Conservation (phyloP, 2,113 vertebrate genomes). For the Tursiops truncatus region DNA sequence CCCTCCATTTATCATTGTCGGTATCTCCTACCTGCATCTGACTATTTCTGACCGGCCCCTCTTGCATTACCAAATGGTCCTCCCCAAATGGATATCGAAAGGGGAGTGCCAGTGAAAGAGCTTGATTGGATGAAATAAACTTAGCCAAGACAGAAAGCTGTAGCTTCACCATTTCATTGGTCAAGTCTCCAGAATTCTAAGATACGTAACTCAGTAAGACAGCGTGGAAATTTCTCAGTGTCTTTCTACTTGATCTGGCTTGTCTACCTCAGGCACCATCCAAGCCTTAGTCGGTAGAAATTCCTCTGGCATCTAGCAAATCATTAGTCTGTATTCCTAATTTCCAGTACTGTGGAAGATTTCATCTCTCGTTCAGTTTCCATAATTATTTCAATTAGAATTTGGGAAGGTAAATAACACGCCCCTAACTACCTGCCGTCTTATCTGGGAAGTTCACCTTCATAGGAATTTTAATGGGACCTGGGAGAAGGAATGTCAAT, state of each 20-base stretch:
- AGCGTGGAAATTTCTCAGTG: not conserved
- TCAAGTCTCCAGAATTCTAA: not conserved
- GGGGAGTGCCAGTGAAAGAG: not conserved
- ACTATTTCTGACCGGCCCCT: not conserved
- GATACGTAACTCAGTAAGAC: not conserved
- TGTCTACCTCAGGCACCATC: not conserved
- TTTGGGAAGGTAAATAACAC: not conserved
- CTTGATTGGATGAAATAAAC: not conserved
- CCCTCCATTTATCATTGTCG: not conserved
- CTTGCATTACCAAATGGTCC: not conserved
- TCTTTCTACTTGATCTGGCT: slow-evolving; percentile 34
- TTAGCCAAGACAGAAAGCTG: not conserved
- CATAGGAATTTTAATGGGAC: not conserved
- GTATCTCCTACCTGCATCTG: not conserved
- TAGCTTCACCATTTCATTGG: not conserved
- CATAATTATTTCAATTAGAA: slow-evolving; percentile 39
- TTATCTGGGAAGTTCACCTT: not conserved
- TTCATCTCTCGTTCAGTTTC: slow-evolving; percentile 38
- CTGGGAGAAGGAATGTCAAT: not conserved
- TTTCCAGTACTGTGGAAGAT: not conserved
- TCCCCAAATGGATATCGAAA: not conserved
- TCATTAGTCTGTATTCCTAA: slow-evolving; percentile 24
- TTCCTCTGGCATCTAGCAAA: not conserved
- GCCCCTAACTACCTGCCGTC: not conserved
- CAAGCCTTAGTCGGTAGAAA: not conserved